Evolutionary conservation across 92 coral and sea anemone genomes (phyloP), one percentile per base, ranked within the genome.

Genomic region (Umimayanthus kanabou): DNA sequence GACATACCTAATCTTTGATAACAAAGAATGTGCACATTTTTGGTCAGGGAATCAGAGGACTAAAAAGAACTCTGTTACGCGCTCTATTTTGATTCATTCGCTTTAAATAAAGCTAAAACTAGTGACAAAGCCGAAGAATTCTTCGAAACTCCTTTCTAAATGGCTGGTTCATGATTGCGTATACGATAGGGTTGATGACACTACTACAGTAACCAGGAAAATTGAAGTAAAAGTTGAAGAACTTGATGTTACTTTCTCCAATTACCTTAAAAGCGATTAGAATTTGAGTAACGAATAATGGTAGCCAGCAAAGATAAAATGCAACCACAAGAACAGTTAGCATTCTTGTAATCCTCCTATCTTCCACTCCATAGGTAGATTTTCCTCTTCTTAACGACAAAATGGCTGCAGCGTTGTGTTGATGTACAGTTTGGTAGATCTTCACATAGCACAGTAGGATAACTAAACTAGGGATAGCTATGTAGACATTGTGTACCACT

Each of bases 301-400:
- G 86, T 20, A 82, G 16, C 86, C 86, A 82, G 49, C 86, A 82
- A 69, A 82, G 77, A 45, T 67, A 71, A 65, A 82, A 82, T 16
- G 77, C 86, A 0, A 67, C 77, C 42, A 82, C 58, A 42, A 82
- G 77, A 40, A 82, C 86, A 20, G 86, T 82, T n/a, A 82, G 42
- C 61, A 82, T 42, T 82, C 77, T 69, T 4, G 86, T 82, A 43
- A 47, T 69, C 5, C 70, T 82, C 25, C 50, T 71, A 3, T 82
- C 86, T 28, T 69, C 76, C 14, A 82, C 65, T 22, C 86, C 86
- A 30, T 67, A 82, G 15, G 77, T 30, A 33, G 25, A 80, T 57
- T 80, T 80, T 33, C 71, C 84, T 8, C 26, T 18, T 80, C 69
- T 80, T 33, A 67, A 67, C 58, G 84, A 55, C 42, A 67, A 55